Conservation (phyloP, 2,888 invertebrate species). For the Pemphredon lugubris region DNA sequence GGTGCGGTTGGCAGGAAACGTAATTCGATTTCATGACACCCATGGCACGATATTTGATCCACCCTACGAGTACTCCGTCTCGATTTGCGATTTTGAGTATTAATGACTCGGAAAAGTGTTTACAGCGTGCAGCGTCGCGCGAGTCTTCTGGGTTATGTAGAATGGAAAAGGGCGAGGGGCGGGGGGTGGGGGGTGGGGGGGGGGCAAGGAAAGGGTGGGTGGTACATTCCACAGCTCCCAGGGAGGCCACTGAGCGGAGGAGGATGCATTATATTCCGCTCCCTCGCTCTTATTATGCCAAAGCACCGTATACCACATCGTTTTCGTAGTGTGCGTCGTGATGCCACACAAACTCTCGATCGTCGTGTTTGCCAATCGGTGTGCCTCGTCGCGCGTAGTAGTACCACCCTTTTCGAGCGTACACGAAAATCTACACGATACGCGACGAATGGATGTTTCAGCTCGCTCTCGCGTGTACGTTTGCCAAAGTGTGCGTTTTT, state of each 20-base stretch:
- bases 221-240: constrained; percentile 73
- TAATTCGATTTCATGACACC: too few species aligned
- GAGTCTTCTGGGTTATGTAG: constrained; percentile 15
- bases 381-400: too few species aligned
- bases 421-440: constrained; percentile 2
- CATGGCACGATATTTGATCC: too few species aligned
- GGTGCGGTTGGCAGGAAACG: too few species aligned
- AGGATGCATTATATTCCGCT: constrained; percentile 66
- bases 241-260: constrained; percentile 62
- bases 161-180: constrained; percentile 1
- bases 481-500: too few species aligned
- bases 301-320: constrained; percentile 46
- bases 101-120: constrained; percentile 59
- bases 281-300: constrained; percentile 69
- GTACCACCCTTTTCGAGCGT: constrained; percentile 17
- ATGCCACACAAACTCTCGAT: background rate
- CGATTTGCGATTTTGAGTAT: constrained; percentile 41
- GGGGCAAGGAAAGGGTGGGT: constrained; percentile 60
- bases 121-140: constrained; percentile 48
- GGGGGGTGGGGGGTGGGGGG: constrained; percentile 32
- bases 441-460: background rate
- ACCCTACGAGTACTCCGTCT: background rate
- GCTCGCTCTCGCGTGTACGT: constrained; percentile 5
- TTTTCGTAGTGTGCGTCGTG: constrained; percentile 12
- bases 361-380: background rate